Conservation (phyloP, 2,888 invertebrate genomes). For the Ceratothoa steindachneri region DNA sequence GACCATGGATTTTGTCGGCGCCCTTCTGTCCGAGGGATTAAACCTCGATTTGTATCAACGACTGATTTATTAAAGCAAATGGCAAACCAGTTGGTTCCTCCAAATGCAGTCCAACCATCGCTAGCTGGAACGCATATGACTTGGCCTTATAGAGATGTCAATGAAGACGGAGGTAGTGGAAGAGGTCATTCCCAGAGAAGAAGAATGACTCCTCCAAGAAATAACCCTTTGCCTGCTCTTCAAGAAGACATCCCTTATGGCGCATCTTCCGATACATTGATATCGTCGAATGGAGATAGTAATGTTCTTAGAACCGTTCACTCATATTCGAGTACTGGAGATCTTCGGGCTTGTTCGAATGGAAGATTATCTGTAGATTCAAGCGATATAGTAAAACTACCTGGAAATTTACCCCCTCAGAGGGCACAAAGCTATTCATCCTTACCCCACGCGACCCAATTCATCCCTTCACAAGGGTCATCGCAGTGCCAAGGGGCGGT, state of each 20-base stretch:
- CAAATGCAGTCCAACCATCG: constrained; percentile 26
- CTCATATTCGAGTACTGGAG: constrained; percentile 35
- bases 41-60: constrained; percentile 75
- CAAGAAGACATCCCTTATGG: constrained; percentile 40
- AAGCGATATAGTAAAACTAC: constrained; percentile 28
- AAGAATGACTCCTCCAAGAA: constrained; percentile 21
- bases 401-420: constrained; percentile 9
- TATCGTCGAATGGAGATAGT: constrained; percentile 9
- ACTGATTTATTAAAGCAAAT: constrained; percentile 75
- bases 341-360: constrained; percentile 30
- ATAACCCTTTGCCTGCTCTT: constrained; percentile 29
- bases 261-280: constrained; percentile 14
- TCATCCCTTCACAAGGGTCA: constrained; percentile 21
- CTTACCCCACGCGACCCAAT: constrained; percentile 15
- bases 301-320: constrained; percentile 25
- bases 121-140: constrained; percentile 39
- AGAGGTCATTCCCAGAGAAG: constrained; percentile 10
- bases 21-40: constrained; percentile 84
- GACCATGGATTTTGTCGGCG: constrained; percentile 82
- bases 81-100: constrained; percentile 63
- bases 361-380: constrained; percentile 23
- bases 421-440: constrained; percentile 27
- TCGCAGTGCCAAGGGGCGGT: constrained; percentile 27
- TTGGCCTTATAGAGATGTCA: constrained; percentile 41
- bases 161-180: constrained; percentile 24